Evolutionary conservation across 2,113 vertebrate species (phyloP).

Genomic region (Galbula dea): DNA sequence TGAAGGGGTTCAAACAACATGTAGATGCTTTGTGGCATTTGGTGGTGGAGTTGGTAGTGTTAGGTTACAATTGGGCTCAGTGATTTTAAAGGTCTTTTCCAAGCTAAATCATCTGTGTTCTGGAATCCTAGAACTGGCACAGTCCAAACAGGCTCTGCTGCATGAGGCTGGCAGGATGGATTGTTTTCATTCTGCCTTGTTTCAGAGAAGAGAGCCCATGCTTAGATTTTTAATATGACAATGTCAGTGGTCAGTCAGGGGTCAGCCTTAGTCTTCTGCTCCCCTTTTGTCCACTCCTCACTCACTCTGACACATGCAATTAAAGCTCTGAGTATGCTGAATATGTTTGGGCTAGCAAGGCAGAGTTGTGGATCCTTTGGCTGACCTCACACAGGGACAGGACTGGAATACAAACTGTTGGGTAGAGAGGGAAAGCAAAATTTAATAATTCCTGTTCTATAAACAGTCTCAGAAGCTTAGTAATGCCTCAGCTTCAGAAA

Average conservation of each 20-base stretch:
- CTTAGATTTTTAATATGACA: not conserved
- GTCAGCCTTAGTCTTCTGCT: not conserved
- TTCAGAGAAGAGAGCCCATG: not conserved
- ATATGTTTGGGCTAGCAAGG: not conserved
- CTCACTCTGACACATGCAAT: accelerated
- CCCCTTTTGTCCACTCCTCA: not conserved
- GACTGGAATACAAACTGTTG: not conserved
- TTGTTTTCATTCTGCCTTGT: not conserved
- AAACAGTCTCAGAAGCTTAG: not conserved
- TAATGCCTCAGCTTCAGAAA: not conserved
- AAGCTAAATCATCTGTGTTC: not conserved
- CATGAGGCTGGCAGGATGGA: not conserved
- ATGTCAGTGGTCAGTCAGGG: not conserved
- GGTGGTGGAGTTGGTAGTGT: not conserved
- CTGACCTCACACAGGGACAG: not conserved
- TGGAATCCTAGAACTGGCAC: not conserved
- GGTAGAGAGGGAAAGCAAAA: not conserved
- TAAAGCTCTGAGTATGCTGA: not conserved
- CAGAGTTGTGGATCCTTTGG: not conserved
- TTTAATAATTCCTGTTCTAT: not conserved
- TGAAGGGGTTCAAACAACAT: not conserved
- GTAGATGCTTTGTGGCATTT: too few relatives aligned
- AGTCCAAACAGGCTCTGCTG: not conserved
- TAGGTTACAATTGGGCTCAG: too few relatives aligned
- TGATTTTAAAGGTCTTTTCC: not conserved